A percentile compares a stretch with the other conserved stretches of the same genome.
Evolutionary conservation across 2,888 invertebrate species (phyloP).

Genomic region (Timema podura): DNA sequence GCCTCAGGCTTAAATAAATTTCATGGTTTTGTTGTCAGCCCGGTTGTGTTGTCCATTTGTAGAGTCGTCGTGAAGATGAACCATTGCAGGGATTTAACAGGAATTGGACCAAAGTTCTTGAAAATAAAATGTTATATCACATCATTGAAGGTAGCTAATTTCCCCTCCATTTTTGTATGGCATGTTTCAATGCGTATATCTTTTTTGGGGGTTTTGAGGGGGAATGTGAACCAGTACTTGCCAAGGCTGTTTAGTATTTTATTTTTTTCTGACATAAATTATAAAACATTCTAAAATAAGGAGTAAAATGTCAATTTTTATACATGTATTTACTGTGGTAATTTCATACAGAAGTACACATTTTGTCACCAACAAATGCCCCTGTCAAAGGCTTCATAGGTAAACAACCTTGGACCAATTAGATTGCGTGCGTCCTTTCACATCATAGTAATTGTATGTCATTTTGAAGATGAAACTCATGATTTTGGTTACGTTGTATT

Average conservation of each 20-base stretch:
- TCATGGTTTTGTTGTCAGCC: conserved; percentile 8
- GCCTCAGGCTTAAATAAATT: conserved; percentile 26
- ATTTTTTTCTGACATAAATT: not conserved
- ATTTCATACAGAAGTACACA: conserved; percentile 8
- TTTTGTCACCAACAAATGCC: too few relatives aligned
- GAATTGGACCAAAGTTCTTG: conserved; percentile 26
- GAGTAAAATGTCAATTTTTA: conserved; percentile 28
- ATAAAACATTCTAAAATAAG: not conserved
- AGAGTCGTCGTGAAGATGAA: conserved; percentile 22
- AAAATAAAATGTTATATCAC: not conserved
- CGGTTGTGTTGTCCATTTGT: conserved; percentile 25
- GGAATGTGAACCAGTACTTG: too few relatives aligned
- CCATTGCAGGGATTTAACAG: conserved; percentile 31
- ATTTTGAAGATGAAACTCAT: too few relatives aligned
- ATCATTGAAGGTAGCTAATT: not conserved
- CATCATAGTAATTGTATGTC: not conserved
- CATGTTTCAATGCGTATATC: not conserved
- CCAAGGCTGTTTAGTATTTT: too few relatives aligned
- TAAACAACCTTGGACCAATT: conserved; percentile 27
- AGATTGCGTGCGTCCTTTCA: conserved; percentile 23
- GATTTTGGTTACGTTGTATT: too few relatives aligned
- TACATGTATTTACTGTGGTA: conserved; percentile 31
- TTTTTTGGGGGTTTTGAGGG: too few relatives aligned
- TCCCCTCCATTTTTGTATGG: conserved; percentile 12
- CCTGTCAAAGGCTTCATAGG: conserved; percentile 14